Percentiles rank a stretch among this genome's conserved stretches.
phyloP scores from a whole-genome alignment of 2,113 vertebrate species.

The Boleophthalmus pectinirostris region DNA sequence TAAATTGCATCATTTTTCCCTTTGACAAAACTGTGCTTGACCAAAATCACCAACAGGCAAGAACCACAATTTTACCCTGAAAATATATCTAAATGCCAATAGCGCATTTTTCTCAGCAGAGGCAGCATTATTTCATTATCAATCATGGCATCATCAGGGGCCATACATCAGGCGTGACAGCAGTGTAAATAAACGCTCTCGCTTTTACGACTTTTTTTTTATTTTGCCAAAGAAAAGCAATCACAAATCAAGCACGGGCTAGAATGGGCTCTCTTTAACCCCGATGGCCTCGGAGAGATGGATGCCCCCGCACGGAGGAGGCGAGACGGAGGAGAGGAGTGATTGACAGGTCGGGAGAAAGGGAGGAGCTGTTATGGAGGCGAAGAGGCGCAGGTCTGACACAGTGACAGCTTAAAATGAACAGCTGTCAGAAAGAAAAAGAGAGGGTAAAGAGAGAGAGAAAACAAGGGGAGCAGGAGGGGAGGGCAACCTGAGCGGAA shows the following conservation, averaged over 20 bases:
- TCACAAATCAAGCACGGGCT: constrained; percentile 41
- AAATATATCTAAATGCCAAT: not conserved
- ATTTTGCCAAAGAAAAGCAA: constrained; percentile 16
- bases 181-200: constrained; percentile 21
- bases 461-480: constrained; percentile 36
- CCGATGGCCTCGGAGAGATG: constrained; percentile 33
- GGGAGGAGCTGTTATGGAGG: constrained; percentile 35
- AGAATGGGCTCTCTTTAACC: constrained; percentile 57
- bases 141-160: constrained; percentile 6
- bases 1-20: not conserved
- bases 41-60: not conserved
- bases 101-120: not conserved
- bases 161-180: constrained; percentile 1
- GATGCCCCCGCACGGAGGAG: constrained; percentile 29
- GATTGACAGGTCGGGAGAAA: constrained; percentile 53
- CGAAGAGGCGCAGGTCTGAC: constrained; percentile 68
- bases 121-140: constrained; percentile 10
- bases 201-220: not conserved
- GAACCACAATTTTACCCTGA: not conserved
- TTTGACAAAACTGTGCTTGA: not conserved
- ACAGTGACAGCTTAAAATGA: constrained; percentile 72
- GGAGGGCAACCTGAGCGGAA: constrained; percentile 46
- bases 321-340: constrained; percentile 28
- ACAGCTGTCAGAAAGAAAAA: constrained; percentile 55
- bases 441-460: no score